Percentiles rank a stretch among this genome's conserved stretches.
Conservation (phyloP, 1,140 invertebrate genomes). For the Hirudo medicinalis region DNA sequence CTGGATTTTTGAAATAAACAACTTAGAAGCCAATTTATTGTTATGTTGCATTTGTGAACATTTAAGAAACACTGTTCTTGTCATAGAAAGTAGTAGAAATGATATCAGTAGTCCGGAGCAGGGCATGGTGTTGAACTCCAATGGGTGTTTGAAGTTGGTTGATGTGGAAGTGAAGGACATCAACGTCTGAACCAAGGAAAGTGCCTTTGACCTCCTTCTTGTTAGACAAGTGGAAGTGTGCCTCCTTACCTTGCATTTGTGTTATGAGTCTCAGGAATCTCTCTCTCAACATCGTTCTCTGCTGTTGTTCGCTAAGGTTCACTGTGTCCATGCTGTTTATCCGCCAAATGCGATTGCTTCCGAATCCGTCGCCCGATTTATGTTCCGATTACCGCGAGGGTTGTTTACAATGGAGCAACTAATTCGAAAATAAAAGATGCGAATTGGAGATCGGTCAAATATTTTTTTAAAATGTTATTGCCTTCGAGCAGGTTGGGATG, state of each 20-base stretch:
- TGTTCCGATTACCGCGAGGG: too few relatives aligned
- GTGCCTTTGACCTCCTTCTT: conserved; percentile 29
- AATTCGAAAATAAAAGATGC: too few relatives aligned
- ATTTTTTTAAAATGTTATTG: too few relatives aligned
- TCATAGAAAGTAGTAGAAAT: conserved; percentile 27
- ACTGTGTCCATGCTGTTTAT: neutral
- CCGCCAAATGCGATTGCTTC: too few relatives aligned
- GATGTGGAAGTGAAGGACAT: conserved; percentile 34
- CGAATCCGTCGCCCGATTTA: too few relatives aligned
- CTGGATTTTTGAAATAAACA: too few relatives aligned
- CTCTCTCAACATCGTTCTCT: conserved; percentile 33
- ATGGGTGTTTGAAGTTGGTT: conserved; percentile 35
- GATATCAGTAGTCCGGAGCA: conserved; percentile 35
- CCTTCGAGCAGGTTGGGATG: too few relatives aligned
- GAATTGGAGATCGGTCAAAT: too few relatives aligned
- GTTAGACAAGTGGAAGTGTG: conserved; percentile 30
- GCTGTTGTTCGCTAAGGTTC: conserved; percentile 25
- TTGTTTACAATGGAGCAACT: too few relatives aligned
- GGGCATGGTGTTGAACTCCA: conserved; percentile 34
- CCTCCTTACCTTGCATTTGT: conserved; percentile 26
- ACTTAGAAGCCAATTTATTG: too few relatives aligned
- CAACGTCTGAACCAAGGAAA: conserved; percentile 32
- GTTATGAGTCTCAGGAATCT: conserved; percentile 34
- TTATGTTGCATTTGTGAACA: too few relatives aligned
- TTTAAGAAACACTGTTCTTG: neutral